phyloP scores from a whole-genome alignment of 2,113 vertebrate species.

The Nipponia nippon region DNA sequence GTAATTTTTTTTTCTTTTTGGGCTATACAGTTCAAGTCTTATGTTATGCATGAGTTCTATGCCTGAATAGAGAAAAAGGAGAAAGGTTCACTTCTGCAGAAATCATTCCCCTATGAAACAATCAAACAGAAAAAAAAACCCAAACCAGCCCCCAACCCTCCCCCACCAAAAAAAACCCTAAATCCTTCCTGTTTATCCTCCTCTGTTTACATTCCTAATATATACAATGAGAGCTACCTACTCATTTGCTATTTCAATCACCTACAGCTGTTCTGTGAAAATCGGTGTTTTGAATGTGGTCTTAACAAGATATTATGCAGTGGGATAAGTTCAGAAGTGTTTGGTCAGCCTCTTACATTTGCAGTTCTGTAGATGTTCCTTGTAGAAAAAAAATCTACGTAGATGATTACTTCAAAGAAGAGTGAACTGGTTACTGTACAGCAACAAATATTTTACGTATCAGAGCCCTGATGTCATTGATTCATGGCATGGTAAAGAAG shows the following conservation, averaged over 20 bases:
- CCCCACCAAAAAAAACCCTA: neutral
- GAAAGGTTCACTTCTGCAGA: neutral
- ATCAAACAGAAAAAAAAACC: neutral
- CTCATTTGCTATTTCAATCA: neutral
- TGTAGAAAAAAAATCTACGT: neutral
- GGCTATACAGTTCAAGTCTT: neutral
- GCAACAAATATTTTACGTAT: neutral
- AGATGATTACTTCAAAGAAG: neutral
- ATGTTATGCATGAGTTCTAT: neutral
- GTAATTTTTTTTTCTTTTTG: neutral
- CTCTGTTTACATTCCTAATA: neutral
- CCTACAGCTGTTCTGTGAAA: neutral
- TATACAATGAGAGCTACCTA: neutral
- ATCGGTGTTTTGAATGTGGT: neutral
- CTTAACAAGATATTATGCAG: neutral
- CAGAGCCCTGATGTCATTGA: neutral
- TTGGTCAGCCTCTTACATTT: neutral
- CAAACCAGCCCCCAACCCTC: neutral
- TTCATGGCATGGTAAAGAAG: neutral
- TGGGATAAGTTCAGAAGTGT: neutral
- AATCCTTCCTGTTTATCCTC: neutral
- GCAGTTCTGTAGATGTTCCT: neutral
- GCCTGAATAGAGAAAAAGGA: neutral
- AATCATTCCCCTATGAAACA: neutral
- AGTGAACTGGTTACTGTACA: neutral